These are phyloP conservation scores for Chaetogeoica ovagalla DNA, from an alignment of 2,888 invertebrate species.

Conservation along the genomic window DNA sequence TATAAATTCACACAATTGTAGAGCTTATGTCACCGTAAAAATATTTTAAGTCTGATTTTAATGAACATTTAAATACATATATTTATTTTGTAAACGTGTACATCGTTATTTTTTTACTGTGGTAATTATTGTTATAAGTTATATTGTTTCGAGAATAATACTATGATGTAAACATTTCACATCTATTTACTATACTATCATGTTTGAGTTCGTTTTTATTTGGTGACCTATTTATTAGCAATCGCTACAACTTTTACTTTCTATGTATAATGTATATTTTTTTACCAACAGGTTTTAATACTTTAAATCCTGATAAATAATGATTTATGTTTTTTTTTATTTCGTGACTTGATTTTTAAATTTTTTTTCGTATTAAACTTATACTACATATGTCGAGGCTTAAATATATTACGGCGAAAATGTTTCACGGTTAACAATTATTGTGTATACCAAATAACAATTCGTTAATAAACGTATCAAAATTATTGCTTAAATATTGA, in stretches of 20 bases:
- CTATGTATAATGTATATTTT: slow-evolving; percentile 17
- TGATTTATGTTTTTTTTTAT: not conserved
- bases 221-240: slow-evolving; percentile 44
- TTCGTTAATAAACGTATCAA: too few species aligned
- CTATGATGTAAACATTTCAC: slow-evolving; percentile 46
- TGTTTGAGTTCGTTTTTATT: slow-evolving; percentile 42
- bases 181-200: slow-evolving; percentile 39
- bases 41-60: not conserved
- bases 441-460: too few species aligned
- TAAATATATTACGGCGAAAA: too few species aligned
- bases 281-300: slow-evolving; percentile 25
- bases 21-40: not conserved
- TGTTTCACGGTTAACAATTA: too few species aligned
- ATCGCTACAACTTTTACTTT: slow-evolving; percentile 52
- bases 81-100: not conserved
- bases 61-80: not conserved
- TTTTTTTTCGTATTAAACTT: not conserved
- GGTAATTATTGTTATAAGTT: slow-evolving; percentile 12
- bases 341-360: not conserved
- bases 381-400: not conserved
- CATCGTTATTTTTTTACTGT: not conserved
- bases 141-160: slow-evolving; percentile 15
- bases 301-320: slow-evolving; percentile 29
- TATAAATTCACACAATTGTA: not conserved
- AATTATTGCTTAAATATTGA: too few species aligned